Evolutionary conservation across 2,888 invertebrate species (phyloP).

Genomic region (Microplitis manilae): DNA sequence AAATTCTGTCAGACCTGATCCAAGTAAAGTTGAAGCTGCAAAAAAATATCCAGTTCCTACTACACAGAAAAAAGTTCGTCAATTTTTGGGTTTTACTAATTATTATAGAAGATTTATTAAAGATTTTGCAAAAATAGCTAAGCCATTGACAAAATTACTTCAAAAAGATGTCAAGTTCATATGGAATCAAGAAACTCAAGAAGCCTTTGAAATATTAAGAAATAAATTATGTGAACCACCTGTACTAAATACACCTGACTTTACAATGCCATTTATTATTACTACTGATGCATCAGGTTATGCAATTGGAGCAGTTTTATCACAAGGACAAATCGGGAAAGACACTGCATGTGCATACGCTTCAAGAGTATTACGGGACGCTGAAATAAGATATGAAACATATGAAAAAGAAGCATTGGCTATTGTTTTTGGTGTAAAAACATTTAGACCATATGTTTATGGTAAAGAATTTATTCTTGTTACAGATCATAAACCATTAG

Average conservation of each 20-base stretch:
- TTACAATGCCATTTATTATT: slow-evolving; percentile 54
- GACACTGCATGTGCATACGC: slow-evolving; percentile 27
- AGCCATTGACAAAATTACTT: slow-evolving; percentile 51
- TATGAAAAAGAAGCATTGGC: slow-evolving; percentile 23
- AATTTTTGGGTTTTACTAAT: slow-evolving; percentile 51
- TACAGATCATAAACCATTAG: slow-evolving; percentile 3
- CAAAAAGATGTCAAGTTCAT: slow-evolving; percentile 48
- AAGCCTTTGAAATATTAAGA: slow-evolving; percentile 44
- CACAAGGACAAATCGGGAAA: slow-evolving; percentile 10
- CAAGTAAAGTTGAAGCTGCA: no score
- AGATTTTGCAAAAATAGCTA: slow-evolving; percentile 49
- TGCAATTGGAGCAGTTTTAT: slow-evolving; percentile 9
- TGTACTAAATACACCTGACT: slow-evolving; percentile 57
- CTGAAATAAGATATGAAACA: slow-evolving; percentile 28
- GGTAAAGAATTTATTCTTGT: slow-evolving; percentile 3
- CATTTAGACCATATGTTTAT: slow-evolving; percentile 32
- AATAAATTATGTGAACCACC: slow-evolving; percentile 38
- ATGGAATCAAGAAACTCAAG: slow-evolving; percentile 40
- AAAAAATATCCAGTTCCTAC: no score
- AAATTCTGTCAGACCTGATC: no score
- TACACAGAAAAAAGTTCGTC: slow-evolving; percentile 22
- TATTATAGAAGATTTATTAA: slow-evolving; percentile 55
- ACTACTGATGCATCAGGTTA: slow-evolving; percentile 36
- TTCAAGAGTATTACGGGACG: slow-evolving; percentile 15
- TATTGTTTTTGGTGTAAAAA: slow-evolving; percentile 10